Conservation (phyloP, 2,797 vertebrate species). For the Synaphobranchus kaupii region DNA sequence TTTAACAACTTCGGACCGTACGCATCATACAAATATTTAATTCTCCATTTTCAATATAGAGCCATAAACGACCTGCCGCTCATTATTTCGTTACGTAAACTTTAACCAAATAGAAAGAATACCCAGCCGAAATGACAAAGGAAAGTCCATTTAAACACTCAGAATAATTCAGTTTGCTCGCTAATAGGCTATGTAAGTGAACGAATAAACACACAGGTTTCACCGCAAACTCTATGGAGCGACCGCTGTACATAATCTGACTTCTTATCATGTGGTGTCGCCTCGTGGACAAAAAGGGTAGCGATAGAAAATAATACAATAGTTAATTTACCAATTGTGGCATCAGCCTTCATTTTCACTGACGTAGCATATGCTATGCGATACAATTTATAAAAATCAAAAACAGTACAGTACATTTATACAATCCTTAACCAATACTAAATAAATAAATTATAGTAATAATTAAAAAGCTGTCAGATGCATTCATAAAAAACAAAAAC, state of each 20-base stretch:
- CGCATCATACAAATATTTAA: not conserved
- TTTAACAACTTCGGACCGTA: not conserved
- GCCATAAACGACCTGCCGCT: not conserved
- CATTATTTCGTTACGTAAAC: not conserved
- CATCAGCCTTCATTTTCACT: not conserved
- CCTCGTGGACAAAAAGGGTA: not conserved
- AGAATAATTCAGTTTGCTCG: not conserved
- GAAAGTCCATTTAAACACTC: not conserved
- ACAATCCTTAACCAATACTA: not conserved
- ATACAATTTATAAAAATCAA: not conserved
- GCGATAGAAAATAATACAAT: not conserved
- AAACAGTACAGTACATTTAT: not conserved
- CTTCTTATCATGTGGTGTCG: not conserved
- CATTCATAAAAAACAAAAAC: too few species aligned
- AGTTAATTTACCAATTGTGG: not conserved
- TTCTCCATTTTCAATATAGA: not conserved
- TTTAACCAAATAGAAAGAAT: not conserved
- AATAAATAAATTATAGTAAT: too few species aligned
- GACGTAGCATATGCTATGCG: not conserved
- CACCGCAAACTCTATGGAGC: not conserved
- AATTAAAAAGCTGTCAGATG: too few species aligned
- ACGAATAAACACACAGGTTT: not conserved
- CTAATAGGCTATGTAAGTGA: not conserved
- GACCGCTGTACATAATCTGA: not conserved
- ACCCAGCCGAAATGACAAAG: not conserved